Conservation (phyloP, 2,888 invertebrate species). For the Lymantria monacha region DNA sequence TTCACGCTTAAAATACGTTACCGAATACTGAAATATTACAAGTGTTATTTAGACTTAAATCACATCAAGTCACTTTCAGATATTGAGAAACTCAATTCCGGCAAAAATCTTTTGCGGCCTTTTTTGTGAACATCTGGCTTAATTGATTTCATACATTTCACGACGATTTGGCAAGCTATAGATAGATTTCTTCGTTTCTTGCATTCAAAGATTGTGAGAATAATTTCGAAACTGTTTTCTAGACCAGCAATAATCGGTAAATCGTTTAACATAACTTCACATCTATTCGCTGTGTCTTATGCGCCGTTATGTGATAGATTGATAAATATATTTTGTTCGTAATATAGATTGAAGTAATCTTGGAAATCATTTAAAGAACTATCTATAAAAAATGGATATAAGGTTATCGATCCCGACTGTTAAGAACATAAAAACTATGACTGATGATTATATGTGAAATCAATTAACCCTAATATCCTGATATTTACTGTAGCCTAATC, state of each 20-base stretch:
- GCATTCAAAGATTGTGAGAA: slow-evolving; percentile 8
- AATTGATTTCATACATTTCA: slow-evolving; percentile 26
- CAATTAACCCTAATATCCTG: no score
- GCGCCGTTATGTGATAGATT: neutral
- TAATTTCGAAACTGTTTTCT: slow-evolving; percentile 2
- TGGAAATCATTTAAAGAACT: neutral
- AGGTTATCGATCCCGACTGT: no score
- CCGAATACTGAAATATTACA: no score
- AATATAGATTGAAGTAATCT: neutral
- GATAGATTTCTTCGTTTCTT: slow-evolving; percentile 5
- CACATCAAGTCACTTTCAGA: neutral
- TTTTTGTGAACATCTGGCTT: slow-evolving; percentile 8
- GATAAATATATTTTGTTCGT: neutral
- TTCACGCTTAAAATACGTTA: no score
- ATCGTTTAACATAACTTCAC: slow-evolving; percentile 6
- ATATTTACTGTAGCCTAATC: no score
- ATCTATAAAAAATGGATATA: no score
- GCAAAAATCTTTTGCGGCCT: slow-evolving; percentile 8
- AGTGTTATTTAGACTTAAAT: no score
- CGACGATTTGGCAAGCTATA: slow-evolving; percentile 18
- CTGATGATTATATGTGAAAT: no score
- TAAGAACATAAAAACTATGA: no score
- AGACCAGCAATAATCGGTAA: slow-evolving; percentile 3
- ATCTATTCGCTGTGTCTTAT: neutral
- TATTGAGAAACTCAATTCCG: slow-evolving; percentile 7